Conservation (phyloP, 1,140 invertebrate genomes). For the Drosophila pandora region DNA sequence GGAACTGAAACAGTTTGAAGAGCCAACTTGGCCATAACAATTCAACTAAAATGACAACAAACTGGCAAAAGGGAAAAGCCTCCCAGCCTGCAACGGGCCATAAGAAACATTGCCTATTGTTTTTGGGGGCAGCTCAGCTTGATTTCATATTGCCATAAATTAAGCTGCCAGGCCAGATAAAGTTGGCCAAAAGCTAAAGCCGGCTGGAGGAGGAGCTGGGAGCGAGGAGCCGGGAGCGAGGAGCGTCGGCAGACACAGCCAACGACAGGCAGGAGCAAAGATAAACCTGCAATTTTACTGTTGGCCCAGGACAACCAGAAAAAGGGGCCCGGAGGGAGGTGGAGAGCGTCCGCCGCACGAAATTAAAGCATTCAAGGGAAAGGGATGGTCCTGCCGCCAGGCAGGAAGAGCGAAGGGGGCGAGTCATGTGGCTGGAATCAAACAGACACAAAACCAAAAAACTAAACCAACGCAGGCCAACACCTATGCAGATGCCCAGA, state of each 20-base stretch:
- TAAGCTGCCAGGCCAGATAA: constrained; percentile 43
- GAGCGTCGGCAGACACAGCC: constrained; percentile 4
- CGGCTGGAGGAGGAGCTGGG: neutral
- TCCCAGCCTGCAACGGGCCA: constrained; percentile 15
- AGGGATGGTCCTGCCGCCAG: neutral
- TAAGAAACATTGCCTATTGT: constrained; percentile 42
- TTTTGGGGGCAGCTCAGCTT: constrained; percentile 38
- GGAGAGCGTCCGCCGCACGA: constrained; percentile 39
- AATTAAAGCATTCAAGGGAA: constrained; percentile 49
- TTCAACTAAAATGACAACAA: constrained; percentile 18
- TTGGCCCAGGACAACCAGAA: constrained; percentile 2
- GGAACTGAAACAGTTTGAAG: constrained; percentile 26
- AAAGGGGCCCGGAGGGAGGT: neutral
- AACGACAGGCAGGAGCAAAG: constrained; percentile 2
- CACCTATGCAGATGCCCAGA: constrained; percentile 56
- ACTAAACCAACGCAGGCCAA: constrained; percentile 44
- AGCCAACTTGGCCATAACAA: constrained; percentile 23
- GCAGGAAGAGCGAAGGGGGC: neutral
- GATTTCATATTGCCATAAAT: constrained; percentile 56
- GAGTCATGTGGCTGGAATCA: constrained; percentile 51
- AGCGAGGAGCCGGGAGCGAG: neutral
- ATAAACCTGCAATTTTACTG: constrained; percentile 45
- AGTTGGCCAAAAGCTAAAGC: constrained; percentile 25
- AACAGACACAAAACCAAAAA: constrained; percentile 46
- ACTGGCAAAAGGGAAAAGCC: constrained; percentile 3